Evolutionary conservation across 2,113 vertebrate species (phyloP), one percentile per base, ranked within the genome.

Genomic region (Burhinus oedicnemus): DNA sequence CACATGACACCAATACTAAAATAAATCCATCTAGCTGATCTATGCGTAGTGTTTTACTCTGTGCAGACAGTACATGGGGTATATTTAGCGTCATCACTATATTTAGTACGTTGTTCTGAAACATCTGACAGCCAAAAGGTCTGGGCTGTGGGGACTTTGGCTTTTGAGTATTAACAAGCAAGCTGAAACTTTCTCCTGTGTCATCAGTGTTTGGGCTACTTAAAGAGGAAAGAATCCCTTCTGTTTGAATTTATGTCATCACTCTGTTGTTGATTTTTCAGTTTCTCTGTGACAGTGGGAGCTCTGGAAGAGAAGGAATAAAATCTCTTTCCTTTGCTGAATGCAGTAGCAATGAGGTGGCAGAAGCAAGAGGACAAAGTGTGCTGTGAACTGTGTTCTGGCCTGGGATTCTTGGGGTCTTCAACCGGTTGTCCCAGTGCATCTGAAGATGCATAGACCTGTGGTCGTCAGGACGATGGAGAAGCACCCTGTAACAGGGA

Each of bases 391-490:
- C 15, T 32, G 25, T 8, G 17, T 19, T 66, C 30, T 85, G 88
- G 61, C 29, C 75, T 45, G 42, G 57, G 32, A 11, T 5, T 65
- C 16, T 32, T 29, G 45, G 15, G 19, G 2, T 32, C 58, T 81
- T 81, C 69, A 70, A 0, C 8, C 4, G 0, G 11, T 3, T 74
- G 44, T 75, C 21, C 54, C 51, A 7, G 61, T 4, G 6, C 8
- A 7, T 3, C 32, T 38, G 45, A 62, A 21, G 19, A 27, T 5
- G 15, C 14, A 8, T 1, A 12, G 11, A 22, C 2, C 40, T 27
- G 36, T 30, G 75, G 25, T 2, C 36, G 16, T 14, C 60, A 65
- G 47, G 0, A 0, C 23, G 47, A 11, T 18, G 57, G 61, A 76
- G 49, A 12, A 65, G 40, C 11, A 8, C 15, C 22, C 29, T 36